These are phyloP conservation scores for Drosophila pallidifrons DNA, from an alignment of 1,140 invertebrate genomes.

Conservation along the genomic window DNA sequence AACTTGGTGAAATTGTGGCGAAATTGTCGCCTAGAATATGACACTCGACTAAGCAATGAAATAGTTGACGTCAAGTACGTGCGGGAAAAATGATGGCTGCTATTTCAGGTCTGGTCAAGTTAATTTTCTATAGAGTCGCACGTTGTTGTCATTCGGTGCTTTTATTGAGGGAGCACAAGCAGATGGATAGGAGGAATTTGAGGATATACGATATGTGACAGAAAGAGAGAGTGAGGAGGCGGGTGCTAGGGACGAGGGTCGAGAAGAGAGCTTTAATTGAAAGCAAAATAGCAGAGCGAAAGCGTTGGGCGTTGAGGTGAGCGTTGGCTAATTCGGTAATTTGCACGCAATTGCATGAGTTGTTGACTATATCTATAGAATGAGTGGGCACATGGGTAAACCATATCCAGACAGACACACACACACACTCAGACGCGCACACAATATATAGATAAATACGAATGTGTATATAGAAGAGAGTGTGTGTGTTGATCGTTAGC, in stretches of 20 bases:
- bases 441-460: constrained; percentile 7
- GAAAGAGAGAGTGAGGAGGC: background rate
- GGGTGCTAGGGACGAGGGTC: background rate
- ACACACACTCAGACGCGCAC: constrained; percentile 7
- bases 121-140: constrained; percentile 78
- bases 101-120: constrained; percentile 59
- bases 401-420: constrained; percentile 14
- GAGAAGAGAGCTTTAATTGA: constrained; percentile 67
- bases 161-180: constrained; percentile 54
- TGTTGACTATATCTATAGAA: constrained; percentile 79
- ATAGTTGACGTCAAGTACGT: constrained; percentile 63
- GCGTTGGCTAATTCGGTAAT: constrained; percentile 78
- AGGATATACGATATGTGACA: too few relatives aligned
- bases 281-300: constrained; percentile 72
- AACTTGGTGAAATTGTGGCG: constrained; percentile 2
- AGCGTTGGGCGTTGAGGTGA: constrained; percentile 78
- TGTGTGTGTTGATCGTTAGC: constrained; percentile 69
- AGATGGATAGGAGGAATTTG: too few relatives aligned
- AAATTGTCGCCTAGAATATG: constrained; percentile 11
- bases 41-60: constrained; percentile 45
- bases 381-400: constrained; percentile 53
- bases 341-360: constrained; percentile 82
- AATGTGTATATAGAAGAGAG: background rate
- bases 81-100: constrained; percentile 50
- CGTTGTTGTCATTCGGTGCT: constrained; percentile 74